phyloP scores from a whole-genome alignment of 1,140 invertebrate genomes.

The Penaeus indicus region DNA sequence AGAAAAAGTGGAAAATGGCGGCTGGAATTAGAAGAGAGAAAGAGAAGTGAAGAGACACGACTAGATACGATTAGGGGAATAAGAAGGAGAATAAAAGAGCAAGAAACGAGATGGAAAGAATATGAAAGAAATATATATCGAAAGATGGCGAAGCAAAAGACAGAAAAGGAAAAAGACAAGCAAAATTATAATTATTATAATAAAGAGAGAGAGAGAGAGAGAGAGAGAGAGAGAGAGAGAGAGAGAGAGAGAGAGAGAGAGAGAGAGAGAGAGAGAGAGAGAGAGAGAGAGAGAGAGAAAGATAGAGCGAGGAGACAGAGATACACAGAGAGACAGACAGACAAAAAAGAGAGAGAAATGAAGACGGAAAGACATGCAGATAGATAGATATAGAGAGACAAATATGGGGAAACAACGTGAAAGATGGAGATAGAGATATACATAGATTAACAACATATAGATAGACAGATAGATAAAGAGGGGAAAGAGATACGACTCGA shows the following conservation, averaged over 20 bases:
- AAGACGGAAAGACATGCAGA: too few relatives aligned
- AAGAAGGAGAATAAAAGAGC: too few relatives aligned
- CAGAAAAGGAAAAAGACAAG: too few relatives aligned
- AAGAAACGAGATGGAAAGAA: too few relatives aligned
- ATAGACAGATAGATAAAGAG: constrained; percentile 1
- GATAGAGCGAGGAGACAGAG: not conserved
- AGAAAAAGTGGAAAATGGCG: too few relatives aligned
- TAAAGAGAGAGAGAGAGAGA: not conserved
- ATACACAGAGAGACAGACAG: not conserved
- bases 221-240: not conserved
- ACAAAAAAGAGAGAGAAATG: constrained; percentile 4
- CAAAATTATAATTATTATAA: too few relatives aligned
- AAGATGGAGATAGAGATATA: not conserved
- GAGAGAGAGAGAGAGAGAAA: not conserved
- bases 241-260: not conserved
- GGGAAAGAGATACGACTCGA: too few relatives aligned
- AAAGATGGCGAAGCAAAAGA: too few relatives aligned
- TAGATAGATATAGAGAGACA: not conserved
- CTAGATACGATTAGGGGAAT: too few relatives aligned
- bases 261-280: not conserved
- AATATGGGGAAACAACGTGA: not conserved
- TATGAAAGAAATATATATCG: too few relatives aligned
- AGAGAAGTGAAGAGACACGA: too few relatives aligned
- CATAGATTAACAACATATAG: not conserved
- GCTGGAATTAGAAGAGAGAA: too few relatives aligned